Conservation (phyloP, 2,888 invertebrate species). For the Clistopyga incitator region DNA sequence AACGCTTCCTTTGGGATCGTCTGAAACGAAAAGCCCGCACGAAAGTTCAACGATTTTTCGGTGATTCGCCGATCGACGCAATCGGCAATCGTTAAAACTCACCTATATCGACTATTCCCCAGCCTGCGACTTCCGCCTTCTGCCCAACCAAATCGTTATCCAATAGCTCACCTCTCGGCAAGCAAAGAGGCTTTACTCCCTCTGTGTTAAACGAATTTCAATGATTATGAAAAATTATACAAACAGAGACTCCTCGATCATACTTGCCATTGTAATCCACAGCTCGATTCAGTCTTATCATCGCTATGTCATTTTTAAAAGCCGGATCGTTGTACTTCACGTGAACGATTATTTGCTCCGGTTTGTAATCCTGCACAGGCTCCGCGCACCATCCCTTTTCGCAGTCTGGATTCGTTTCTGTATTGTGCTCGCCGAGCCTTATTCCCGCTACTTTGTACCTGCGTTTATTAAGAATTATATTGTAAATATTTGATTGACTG, state of each 20-base stretch:
- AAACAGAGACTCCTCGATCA: neutral
- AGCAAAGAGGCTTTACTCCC: slow-evolving; percentile 86
- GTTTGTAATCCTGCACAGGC: slow-evolving; percentile 77
- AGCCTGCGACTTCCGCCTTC: slow-evolving; percentile 86
- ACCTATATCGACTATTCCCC: slow-evolving; percentile 85
- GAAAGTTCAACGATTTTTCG: neutral
- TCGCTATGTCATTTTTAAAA: slow-evolving; percentile 82
- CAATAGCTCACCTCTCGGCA: slow-evolving; percentile 84
- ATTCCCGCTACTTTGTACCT: slow-evolving; percentile 73
- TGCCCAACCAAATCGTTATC: slow-evolving; percentile 82
- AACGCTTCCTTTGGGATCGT: slow-evolving; percentile 74
- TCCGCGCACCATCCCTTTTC: slow-evolving; percentile 77
- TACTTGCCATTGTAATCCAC: slow-evolving; percentile 78
- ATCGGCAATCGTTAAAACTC: slow-evolving; percentile 55
- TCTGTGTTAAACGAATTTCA: slow-evolving; percentile 42
- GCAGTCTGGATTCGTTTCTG: slow-evolving; percentile 77
- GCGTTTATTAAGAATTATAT: slow-evolving; percentile 5
- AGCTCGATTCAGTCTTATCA: slow-evolving; percentile 78
- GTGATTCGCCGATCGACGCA: too few relatives aligned
- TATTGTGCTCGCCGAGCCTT: slow-evolving; percentile 82
- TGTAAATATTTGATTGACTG: neutral
- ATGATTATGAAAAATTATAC: slow-evolving; percentile 9
- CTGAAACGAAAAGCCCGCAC: slow-evolving; percentile 58
- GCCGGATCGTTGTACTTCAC: slow-evolving; percentile 75
- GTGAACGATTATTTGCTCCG: slow-evolving; percentile 77